Conservation (phyloP, 1,140 invertebrate species). For the Glossosoma conforme region DNA sequence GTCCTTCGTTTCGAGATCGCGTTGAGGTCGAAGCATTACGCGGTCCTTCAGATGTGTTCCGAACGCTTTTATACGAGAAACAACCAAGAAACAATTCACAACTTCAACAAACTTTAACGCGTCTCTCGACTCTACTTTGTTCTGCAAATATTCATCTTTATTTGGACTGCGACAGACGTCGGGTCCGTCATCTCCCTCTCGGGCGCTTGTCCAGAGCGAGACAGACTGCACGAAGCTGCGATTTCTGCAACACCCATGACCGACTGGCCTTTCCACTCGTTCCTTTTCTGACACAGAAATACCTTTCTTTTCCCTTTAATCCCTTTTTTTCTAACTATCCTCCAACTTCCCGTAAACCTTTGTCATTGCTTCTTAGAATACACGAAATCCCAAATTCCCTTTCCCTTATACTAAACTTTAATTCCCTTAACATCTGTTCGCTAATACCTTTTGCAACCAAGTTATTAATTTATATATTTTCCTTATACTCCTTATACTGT, state of each 20-base stretch:
- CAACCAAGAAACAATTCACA: constrained; percentile 53
- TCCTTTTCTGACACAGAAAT: neutral
- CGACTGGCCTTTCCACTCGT: neutral
- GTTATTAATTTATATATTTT: too few species aligned
- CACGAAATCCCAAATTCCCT: too few species aligned
- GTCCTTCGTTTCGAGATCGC: constrained; percentile 48
- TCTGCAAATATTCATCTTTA: constrained; percentile 41
- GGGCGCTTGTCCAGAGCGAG: constrained; percentile 38
- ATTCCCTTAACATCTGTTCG: too few species aligned
- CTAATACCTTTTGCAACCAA: too few species aligned
- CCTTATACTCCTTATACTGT: too few species aligned
- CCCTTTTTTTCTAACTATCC: neutral
- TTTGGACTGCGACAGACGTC: constrained; percentile 39
- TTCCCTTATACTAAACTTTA: too few species aligned
- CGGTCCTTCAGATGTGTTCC: constrained; percentile 53
- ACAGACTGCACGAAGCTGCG: constrained; percentile 32
- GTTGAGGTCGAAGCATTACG: constrained; percentile 46
- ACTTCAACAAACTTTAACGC: constrained; percentile 53
- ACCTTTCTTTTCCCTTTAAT: neutral
- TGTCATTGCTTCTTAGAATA: too few species aligned
- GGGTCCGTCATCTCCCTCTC: constrained; percentile 31
- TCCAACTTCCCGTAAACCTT: neutral
- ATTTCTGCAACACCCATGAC: constrained; percentile 30
- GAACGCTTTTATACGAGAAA: constrained; percentile 51
- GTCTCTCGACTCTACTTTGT: constrained; percentile 9